phyloP scores from a whole-genome alignment of 2,797 vertebrate species.

The Myripristis murdjan region DNA sequence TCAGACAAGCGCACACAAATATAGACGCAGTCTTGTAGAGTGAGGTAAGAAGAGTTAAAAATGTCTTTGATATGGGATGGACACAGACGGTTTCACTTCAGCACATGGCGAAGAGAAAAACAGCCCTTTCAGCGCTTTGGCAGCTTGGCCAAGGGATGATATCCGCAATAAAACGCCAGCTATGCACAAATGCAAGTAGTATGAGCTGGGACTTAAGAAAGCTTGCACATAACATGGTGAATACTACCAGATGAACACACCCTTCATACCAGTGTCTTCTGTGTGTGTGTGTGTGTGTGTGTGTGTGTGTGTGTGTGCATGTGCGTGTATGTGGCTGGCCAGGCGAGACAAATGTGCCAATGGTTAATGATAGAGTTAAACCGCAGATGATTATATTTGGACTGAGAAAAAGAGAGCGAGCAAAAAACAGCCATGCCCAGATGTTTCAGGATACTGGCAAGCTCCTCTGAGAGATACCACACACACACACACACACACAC shows the following conservation, averaged over 20 bases:
- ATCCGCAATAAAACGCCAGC: conserved; percentile 60
- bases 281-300: too few relatives aligned
- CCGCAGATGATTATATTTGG: conserved; percentile 58
- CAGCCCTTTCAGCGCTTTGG: conserved; percentile 65
- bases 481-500: conserved; percentile 9
- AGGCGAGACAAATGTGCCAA: conserved; percentile 51
- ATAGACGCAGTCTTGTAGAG: conserved; percentile 2
- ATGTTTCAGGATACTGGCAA: conserved; percentile 27
- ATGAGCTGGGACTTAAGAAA: conserved; percentile 8
- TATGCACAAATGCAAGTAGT: conserved; percentile 53
- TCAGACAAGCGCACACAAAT: conserved; percentile 32
- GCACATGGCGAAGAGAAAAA: conserved; percentile 42
- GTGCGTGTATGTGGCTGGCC: conserved; percentile 23
- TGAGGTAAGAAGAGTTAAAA: conserved; percentile 32
- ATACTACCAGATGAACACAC: conserved; percentile 60
- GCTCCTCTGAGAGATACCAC: conserved; percentile 31
- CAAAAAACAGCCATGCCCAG: conserved; percentile 6
- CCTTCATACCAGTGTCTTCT: conserved; percentile 45
- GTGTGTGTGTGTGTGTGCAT: conserved; percentile 33
- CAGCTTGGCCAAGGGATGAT: conserved; percentile 41
- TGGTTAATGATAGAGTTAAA: conserved; percentile 65
- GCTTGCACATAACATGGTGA: conserved; percentile 38
- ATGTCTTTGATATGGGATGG: conserved; percentile 29
- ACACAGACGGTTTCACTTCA: conserved; percentile 64
- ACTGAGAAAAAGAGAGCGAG: conserved; percentile 12